Percentiles rank a stretch among this genome's conserved stretches.
Evolutionary conservation across 2,888 invertebrate genomes (phyloP).

Genomic region (Callosobruchus maculatus): DNA sequence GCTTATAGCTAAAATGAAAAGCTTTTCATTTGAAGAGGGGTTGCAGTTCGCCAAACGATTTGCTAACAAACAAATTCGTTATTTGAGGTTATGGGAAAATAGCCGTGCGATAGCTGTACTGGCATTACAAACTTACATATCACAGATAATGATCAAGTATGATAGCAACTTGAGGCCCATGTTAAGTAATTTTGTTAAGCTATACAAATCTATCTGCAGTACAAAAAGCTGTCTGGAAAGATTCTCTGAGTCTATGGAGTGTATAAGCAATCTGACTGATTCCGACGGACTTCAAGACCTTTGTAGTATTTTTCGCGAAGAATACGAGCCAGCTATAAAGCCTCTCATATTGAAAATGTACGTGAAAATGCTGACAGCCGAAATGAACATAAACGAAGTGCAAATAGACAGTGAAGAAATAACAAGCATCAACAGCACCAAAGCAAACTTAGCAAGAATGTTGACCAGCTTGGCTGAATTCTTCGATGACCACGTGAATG

Average conservation of each 20-base stretch:
- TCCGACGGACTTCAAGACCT: constrained; percentile 67
- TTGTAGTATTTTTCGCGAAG: constrained; percentile 50
- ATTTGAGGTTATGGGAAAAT: constrained; percentile 55
- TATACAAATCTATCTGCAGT: constrained; percentile 42
- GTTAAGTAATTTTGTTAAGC: constrained; percentile 40
- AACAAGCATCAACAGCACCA: constrained; percentile 36
- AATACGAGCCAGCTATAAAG: constrained; percentile 48
- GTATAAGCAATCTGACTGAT: constrained; percentile 54
- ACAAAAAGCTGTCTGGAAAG: constrained; percentile 32
- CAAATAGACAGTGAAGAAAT: constrained; percentile 56
- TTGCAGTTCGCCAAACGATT: constrained; percentile 54
- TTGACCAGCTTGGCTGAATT: constrained; percentile 58
- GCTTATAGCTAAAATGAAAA: constrained; percentile 54
- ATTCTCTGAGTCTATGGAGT: constrained; percentile 37
- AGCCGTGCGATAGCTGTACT: constrained; percentile 54
- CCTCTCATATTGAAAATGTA: constrained; percentile 68
- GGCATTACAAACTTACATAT: constrained; percentile 55
- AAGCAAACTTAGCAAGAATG: constrained; percentile 49
- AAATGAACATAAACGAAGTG: constrained; percentile 70
- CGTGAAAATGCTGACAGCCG: constrained; percentile 68
- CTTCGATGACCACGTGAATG: constrained; percentile 57
- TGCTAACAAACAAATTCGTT: constrained; percentile 47
- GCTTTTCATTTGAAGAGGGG: constrained; percentile 53
- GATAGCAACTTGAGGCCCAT: constrained; percentile 38
- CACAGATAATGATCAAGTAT: constrained; percentile 53